phyloP scores from a whole-genome alignment of 2,113 vertebrate species.

The Ifrita kowaldi region DNA sequence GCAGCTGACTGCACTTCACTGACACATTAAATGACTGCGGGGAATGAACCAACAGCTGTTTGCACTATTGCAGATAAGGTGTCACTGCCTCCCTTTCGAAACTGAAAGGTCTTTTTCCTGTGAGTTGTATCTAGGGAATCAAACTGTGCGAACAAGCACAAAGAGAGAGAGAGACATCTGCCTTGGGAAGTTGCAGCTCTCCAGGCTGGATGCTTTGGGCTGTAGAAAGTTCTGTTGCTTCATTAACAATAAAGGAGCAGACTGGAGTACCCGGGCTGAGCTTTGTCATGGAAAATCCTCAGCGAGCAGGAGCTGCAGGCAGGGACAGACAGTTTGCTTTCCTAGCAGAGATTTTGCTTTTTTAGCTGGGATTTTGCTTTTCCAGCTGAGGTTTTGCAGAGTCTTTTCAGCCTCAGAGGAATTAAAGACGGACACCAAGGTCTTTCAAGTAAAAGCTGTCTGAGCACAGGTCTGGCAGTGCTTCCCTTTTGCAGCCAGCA shows the following conservation, averaged over 20 bases:
- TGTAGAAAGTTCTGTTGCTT: not conserved
- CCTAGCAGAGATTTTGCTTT: not conserved
- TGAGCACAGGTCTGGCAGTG: not conserved
- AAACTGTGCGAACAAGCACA: not conserved
- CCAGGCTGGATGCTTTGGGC: not conserved
- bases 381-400: not conserved
- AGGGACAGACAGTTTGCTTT: not conserved
- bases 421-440: not conserved
- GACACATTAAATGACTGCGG: not conserved
- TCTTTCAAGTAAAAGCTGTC: not conserved
- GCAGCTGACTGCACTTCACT: not conserved
- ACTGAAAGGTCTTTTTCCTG: not conserved
- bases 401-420: not conserved
- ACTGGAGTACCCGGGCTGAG: not conserved
- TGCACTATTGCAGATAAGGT: not conserved
- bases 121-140: not conserved
- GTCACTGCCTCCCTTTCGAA: not conserved
- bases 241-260: not conserved
- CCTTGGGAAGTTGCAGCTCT: not conserved
- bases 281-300: not conserved
- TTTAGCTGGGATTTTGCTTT: not conserved
- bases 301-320: not conserved
- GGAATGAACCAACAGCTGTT: not conserved
- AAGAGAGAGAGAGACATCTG: not conserved
- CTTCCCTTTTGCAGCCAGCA: not conserved